A percentile compares a stretch with the other conserved stretches of the same genome.
These are phyloP conservation scores for Phalacrocorax pelagicus DNA, from an alignment of 2,113 vertebrate genomes.

Conservation along the genomic window DNA sequence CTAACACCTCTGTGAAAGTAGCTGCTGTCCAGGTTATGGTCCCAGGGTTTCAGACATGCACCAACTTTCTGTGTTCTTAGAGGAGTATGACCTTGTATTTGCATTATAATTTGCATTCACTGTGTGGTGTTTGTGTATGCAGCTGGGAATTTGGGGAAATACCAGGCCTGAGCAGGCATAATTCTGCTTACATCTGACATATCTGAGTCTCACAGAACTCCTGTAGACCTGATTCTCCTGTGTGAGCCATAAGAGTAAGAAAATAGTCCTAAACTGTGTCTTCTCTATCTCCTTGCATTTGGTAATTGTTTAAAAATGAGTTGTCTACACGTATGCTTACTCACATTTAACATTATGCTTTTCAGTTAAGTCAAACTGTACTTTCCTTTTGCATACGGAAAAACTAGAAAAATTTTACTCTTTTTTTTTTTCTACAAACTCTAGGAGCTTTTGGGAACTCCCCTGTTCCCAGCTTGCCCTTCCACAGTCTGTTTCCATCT, in stretches of 20 bases:
- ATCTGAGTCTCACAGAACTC: neutral
- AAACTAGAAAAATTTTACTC: neutral
- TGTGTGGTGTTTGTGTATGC: neutral
- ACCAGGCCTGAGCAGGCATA: neutral
- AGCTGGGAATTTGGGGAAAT: neutral
- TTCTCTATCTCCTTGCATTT: neutral
- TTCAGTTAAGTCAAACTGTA: neutral
- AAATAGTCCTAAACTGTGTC: neutral
- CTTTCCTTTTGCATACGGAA: neutral
- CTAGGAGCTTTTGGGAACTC: neutral
- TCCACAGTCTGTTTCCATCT: neutral
- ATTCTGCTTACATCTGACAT: neutral
- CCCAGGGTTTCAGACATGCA: neutral
- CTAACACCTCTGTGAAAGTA: neutral
- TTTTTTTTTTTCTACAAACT: neutral
- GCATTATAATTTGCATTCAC: neutral
- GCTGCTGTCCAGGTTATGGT: neutral
- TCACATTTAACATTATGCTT: neutral
- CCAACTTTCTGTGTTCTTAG: neutral
- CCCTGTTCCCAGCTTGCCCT: neutral
- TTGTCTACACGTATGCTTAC: neutral
- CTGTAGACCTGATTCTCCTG: neutral
- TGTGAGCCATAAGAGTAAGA: neutral
- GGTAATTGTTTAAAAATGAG: neutral
- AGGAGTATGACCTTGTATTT: neutral